Evolutionary conservation across 2,797 vertebrate species (phyloP), one percentile per base, ranked within the genome.

Genomic region (Antennarius maculatus): DNA sequence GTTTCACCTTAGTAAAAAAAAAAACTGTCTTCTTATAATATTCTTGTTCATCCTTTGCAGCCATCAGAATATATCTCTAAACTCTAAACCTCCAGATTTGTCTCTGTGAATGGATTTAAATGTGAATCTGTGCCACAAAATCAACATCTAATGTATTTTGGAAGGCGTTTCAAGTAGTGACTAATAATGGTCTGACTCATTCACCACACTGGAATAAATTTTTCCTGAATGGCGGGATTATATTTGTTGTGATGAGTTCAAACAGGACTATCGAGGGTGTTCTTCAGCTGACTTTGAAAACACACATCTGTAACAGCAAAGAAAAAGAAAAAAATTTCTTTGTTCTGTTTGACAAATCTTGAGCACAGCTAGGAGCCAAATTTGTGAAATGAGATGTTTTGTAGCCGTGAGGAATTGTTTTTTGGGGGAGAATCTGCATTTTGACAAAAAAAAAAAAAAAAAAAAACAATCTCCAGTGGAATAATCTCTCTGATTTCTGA

Each of bases 181-280:
- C 66, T 77, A 76, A 79, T 83, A 68, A 70, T 64, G 57, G 61
- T 34, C 71, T 74, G 66, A 84, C 54, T 82, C 79, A 80, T 86
- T 72, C 76, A 80, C 58, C 63, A 71, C n/a, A 16, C 41, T 49
- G 61, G 59, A 58, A 59, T 79, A 49, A 31, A 62, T 53, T 50
- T 50, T 72, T 74, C 54, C 55, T 80, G 57, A 80, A 84, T 76
- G 67, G 59, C 54, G 31, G 71, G n/a, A 55, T 65, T 66, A 37
- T 66, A 71, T 70, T 50, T 56, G 49, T 60, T 60, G 47, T 51
- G 29, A 67, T 12, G 48, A 52, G 66, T 77, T 77, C 39, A 72
- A 71, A 77, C 39, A 54, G 54, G 18, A 59, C 29, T 18, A 27
- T 29, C 50, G 23, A 51, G 27, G 69, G 27, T 74, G 53, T 82